Percentiles rank a stretch among this genome's conserved stretches.
Conservation (phyloP, 2,797 vertebrate genomes). For the Nyctalus aviator region DNA sequence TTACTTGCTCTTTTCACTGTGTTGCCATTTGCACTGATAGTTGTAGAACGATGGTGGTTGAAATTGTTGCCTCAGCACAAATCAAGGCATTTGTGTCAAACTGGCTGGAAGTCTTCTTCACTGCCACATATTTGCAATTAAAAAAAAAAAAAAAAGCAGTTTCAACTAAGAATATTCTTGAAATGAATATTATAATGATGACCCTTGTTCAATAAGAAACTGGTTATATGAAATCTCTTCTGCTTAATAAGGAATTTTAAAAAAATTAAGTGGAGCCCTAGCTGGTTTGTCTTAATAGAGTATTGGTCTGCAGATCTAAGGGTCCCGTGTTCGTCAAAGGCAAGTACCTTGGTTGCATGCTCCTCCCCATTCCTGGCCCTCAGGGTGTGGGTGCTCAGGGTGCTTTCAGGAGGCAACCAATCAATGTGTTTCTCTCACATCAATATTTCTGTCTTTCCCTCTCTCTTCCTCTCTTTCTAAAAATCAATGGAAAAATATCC, state of each 20-base stretch:
- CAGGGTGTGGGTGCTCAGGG: no score
- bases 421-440: no score
- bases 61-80: neutral
- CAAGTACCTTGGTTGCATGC: no score
- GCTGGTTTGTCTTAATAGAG: no score
- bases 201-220: constrained; percentile 49
- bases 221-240: neutral
- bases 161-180: neutral
- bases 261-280: neutral
- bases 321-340: no score
- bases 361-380: no score
- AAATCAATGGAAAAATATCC: no score
- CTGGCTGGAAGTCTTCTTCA: neutral
- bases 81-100: neutral
- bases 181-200: constrained; percentile 23
- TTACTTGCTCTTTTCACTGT: neutral
- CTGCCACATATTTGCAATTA: neutral
- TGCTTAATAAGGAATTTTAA: neutral
- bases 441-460: no score
- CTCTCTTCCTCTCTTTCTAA: no score
- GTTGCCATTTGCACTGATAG: neutral
- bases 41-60: neutral
- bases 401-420: no score
- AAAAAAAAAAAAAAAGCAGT: neutral
- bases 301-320: no score